Conservation (phyloP, 2,888 invertebrate species). For the Tetanocera ferruginea region DNA sequence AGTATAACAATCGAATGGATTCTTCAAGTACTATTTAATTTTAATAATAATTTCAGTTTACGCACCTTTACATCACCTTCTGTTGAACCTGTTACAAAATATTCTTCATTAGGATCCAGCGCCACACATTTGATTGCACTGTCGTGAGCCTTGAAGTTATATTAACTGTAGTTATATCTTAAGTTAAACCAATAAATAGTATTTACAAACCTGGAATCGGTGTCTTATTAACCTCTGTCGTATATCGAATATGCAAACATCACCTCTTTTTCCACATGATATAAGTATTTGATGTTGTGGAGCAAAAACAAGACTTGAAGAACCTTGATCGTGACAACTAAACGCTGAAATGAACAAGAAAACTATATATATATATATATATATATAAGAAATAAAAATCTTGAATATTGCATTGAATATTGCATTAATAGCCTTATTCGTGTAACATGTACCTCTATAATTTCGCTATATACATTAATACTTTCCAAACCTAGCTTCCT, state of each 20-base stretch:
- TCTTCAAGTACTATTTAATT: too few species aligned
- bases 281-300: conserved; percentile 94
- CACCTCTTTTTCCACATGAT: conserved; percentile 97
- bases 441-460: too few species aligned
- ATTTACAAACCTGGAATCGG: conserved; percentile 74
- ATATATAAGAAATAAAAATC: background rate
- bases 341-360: conserved; percentile 79
- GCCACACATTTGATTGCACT: conserved; percentile 95
- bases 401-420: background rate
- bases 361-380: background rate
- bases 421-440: background rate
- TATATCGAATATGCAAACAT: conserved; percentile 96
- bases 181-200: background rate
- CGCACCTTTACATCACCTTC: conserved; percentile 91
- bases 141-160: conserved; percentile 82
- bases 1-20: too few species aligned
- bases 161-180: background rate
- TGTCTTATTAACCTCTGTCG: conserved; percentile 89
- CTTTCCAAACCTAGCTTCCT: too few species aligned
- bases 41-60: too few species aligned
- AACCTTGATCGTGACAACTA: conserved; percentile 94
- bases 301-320: conserved; percentile 90
- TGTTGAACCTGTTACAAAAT: conserved; percentile 95
- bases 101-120: conserved; percentile 94
- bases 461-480: too few species aligned